A percentile compares a stretch with the other conserved stretches of the same genome.
Conservation (phyloP, 1,140 invertebrate species). For the Dolichoris vasculosae region DNA sequence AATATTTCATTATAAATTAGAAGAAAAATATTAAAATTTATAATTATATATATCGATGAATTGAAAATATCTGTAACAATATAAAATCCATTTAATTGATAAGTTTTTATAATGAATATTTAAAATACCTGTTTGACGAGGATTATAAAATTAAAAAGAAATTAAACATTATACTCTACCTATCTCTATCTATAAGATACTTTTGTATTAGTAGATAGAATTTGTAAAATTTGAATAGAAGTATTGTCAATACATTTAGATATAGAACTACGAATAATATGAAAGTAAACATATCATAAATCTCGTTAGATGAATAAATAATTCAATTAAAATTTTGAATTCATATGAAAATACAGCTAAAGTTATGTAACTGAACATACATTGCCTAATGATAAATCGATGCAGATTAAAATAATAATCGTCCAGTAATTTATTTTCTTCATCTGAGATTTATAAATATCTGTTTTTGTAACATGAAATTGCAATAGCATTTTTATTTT, state of each 20-base stretch:
- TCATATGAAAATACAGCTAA: neutral
- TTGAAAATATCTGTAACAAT: too few species aligned
- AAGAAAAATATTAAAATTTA: too few species aligned
- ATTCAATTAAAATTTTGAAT: slow-evolving; percentile 28
- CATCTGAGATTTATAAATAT: neutral
- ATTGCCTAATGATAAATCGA: slow-evolving; percentile 44
- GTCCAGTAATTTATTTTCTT: slow-evolving; percentile 30
- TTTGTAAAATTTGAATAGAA: neutral
- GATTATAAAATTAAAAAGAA: too few species aligned
- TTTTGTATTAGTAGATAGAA: too few species aligned
- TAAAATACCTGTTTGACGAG: too few species aligned
- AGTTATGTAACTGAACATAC: neutral
- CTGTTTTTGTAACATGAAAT: neutral
- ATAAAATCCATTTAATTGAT: too few species aligned
- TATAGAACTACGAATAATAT: neutral
- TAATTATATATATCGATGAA: too few species aligned
- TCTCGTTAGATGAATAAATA: neutral
- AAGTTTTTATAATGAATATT: too few species aligned
- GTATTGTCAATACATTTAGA: neutral
- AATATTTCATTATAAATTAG: too few species aligned
- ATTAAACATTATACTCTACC: too few species aligned
- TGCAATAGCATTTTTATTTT: too few species aligned
- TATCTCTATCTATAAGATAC: too few species aligned
- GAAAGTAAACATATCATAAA: neutral
- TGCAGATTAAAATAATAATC: slow-evolving; percentile 37